Evolutionary conservation across 30 jellyfish, hydroid and myxozoan genomes (phyloP).

Genomic region (Calvadosia cruxmelitensis): DNA sequence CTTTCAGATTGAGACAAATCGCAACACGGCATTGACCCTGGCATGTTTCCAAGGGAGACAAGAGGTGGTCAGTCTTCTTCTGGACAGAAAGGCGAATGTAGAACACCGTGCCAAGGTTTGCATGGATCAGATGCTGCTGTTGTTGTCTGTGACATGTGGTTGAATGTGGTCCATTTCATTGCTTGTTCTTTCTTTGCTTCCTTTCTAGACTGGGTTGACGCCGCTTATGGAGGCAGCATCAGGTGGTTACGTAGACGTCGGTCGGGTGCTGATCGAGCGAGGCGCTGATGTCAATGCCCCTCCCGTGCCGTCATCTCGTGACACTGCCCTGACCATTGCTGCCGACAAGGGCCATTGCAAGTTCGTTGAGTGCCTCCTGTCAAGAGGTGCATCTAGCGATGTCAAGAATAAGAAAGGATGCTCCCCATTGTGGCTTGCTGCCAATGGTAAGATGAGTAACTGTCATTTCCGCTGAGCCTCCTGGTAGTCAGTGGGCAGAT

Average conservation of each 20-base stretch:
- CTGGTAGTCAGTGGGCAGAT: too few species aligned
- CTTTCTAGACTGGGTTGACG: slow-evolving; percentile 92
- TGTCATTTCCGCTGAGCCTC: too few species aligned
- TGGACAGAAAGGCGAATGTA: slow-evolving; percentile 87
- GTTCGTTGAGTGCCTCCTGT: slow-evolving; percentile 68
- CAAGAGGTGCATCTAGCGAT: slow-evolving; percentile 62
- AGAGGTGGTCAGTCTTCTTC: slow-evolving; percentile 83
- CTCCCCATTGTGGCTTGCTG: slow-evolving; percentile 94
- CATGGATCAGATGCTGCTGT: too few species aligned
- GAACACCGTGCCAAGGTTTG: slow-evolving; percentile 98
- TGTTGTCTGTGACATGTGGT: too few species aligned
- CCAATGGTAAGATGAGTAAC: slow-evolving; percentile 46
- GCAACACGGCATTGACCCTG: slow-evolving; percentile 93
- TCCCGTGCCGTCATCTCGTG: slow-evolving; percentile 97
- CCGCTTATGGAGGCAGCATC: slow-evolving; percentile 99
- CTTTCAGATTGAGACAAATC: slow-evolving; percentile 80
- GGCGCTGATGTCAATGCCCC: slow-evolving; percentile 96
- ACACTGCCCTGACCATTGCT: slow-evolving; percentile 86
- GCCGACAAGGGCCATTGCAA: slow-evolving; percentile 97
- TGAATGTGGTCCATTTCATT: too few species aligned
- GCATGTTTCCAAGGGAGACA: slow-evolving; percentile 99
- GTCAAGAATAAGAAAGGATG: slow-evolving; percentile 90
- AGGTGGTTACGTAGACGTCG: slow-evolving; percentile 95
- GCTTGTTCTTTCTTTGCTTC: too few species aligned
- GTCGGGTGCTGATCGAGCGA: slow-evolving; percentile 85